A percentile compares a stretch with the other conserved stretches of the same genome.
Evolutionary conservation across 2,113 vertebrate species (phyloP).

Genomic region (Upupa epops): DNA sequence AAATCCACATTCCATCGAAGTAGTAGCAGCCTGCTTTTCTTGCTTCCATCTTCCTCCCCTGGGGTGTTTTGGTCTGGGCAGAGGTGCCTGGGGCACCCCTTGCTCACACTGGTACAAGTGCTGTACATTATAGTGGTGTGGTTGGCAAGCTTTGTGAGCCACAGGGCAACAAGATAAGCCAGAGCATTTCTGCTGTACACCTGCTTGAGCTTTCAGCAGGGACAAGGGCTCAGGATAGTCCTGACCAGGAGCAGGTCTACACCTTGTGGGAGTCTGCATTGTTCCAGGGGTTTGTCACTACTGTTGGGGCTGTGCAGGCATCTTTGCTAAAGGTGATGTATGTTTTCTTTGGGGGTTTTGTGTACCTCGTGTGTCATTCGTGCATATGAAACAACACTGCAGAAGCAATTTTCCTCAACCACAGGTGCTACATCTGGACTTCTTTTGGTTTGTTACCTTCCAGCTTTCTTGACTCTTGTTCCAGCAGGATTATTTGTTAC

Average conservation of each 20-base stretch:
- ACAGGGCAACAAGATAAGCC: background rate
- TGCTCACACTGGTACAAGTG: background rate
- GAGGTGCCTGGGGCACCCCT: background rate
- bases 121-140: background rate
- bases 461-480: background rate
- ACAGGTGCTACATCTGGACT: fast-evolving
- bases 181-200: background rate
- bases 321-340: background rate
- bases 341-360: background rate
- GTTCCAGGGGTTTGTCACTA: background rate
- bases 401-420: background rate
- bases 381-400: background rate
- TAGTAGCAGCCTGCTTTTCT: background rate
- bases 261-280: background rate
- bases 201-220: background rate
- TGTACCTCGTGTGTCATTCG: background rate
- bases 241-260: background rate
- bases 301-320: background rate
- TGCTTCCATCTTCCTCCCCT: fast-evolving
- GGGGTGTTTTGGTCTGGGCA: fast-evolving
- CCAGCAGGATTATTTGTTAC: constrained; percentile 34
- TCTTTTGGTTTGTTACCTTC: background rate
- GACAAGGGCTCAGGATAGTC: background rate
- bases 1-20: background rate
- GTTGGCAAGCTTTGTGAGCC: background rate